Base-by-base conservation (phyloP, 2,113 vertebrate genomes). In the Probosciger aterrimus region DNA sequence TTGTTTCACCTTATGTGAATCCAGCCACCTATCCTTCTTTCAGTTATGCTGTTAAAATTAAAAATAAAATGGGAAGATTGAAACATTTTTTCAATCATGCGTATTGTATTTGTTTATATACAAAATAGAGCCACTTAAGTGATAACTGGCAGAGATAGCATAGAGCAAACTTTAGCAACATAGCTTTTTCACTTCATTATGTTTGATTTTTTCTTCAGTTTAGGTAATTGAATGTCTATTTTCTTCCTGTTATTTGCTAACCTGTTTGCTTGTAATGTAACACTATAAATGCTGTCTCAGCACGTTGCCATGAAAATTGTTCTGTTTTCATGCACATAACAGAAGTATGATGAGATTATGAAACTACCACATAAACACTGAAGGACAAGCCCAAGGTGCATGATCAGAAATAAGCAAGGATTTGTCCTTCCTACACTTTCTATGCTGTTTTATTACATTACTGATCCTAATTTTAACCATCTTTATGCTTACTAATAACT, bases 181-280 rank as follows among this genome's bases (percentile, higher is more conserved):
- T 49, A 43, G 9, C 46, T 77, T 73, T 87, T 82, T 92, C 13
- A 43, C 31, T 63, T 85, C 44, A 37, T 88, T 60, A 18, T 52
- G 7, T 28, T 82, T 82, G 14, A 11, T 4, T 78, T 90, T 87
- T 55, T 55, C 37, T 88, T 92, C 62, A 75, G 17, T 24, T 95
- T 46, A 81, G 30, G 41, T 88, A 85, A 85, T 81, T 75, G 69
- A 88, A 75, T 59, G 35, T 74, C 78, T 52, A 8, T 94, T 95
- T 95, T 74, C 55, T 82, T 25, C 19, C 22, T 57, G 7, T 27
- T 93, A 35, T 97, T 96, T 94, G 44, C 77, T 62, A 95, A 69
- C 59, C 11, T 90, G 25, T 92, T 95, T 79, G 18, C 68, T 82
- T 88, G 43, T 62, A 57, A 49, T 82, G 69, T 93, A 80, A 46